These are phyloP conservation scores for Lacerta agilis DNA, from an alignment of 2,797 vertebrate species.

Conservation along the genomic window DNA sequence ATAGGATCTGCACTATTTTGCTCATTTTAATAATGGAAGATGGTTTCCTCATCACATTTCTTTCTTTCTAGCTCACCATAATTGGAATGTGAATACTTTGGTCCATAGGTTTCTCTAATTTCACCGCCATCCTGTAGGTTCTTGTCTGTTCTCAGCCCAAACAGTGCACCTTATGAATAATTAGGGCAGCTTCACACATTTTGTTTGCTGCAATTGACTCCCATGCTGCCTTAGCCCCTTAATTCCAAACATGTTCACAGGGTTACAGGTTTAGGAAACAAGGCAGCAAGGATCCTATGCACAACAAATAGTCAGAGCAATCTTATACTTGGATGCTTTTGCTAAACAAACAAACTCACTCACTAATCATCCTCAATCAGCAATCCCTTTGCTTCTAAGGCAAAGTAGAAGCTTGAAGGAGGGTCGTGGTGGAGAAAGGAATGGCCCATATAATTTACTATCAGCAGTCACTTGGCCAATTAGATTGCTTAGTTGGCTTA, in stretches of 20 bases:
- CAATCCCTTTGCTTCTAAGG: background rate
- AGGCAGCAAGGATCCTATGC: too few relatives aligned
- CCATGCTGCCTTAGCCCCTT: too few relatives aligned
- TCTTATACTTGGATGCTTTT: background rate
- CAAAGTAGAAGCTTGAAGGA: background rate
- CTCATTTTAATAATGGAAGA: background rate
- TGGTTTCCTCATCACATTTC: background rate
- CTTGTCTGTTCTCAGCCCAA: background rate
- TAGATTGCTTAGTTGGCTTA: too few relatives aligned
- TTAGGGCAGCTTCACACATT: background rate
- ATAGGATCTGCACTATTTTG: background rate
- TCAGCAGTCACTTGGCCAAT: too few relatives aligned
- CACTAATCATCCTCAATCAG: too few relatives aligned
- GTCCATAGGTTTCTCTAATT: conserved; percentile 13
- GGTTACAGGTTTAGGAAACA: too few relatives aligned
- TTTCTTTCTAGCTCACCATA: background rate
- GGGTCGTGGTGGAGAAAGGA: background rate
- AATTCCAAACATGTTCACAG: too few relatives aligned
- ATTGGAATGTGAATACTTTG: background rate
- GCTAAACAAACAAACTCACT: too few relatives aligned
- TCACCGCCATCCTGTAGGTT: background rate
- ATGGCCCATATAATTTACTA: background rate
- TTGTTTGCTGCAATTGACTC: background rate
- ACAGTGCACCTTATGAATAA: background rate
- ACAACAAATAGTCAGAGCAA: background rate